Conservation (phyloP, 2,113 vertebrate species). For the Ginglymostoma cirratum region DNA sequence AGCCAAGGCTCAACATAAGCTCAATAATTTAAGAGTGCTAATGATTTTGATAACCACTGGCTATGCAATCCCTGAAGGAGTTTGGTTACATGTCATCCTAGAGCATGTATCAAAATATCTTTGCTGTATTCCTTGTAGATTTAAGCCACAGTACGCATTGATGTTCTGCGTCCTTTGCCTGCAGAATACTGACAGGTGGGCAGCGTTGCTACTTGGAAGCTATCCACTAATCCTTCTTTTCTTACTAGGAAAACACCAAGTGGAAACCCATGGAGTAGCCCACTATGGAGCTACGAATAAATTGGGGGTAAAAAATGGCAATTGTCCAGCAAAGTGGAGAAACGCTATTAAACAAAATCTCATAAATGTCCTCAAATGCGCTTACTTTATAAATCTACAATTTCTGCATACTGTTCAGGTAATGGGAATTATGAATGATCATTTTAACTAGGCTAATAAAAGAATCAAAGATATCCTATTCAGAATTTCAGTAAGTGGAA, state of each 20-base stretch:
- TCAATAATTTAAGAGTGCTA: background rate
- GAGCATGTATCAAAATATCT: background rate
- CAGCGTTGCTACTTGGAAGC: background rate
- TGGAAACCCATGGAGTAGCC: background rate
- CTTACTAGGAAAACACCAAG: background rate
- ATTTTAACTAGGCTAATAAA: background rate
- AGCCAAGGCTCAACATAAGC: background rate
- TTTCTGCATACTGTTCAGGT: background rate
- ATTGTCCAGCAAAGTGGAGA: background rate
- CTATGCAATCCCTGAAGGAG: background rate
- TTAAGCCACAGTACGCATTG: background rate
- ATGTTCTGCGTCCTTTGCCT: background rate
- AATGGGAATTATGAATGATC: background rate
- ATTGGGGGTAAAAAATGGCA: background rate
- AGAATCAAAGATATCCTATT: background rate
- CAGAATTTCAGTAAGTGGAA: background rate
- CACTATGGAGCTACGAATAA: background rate
- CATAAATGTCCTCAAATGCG: background rate
- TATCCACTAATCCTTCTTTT: background rate
- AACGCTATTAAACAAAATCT: background rate
- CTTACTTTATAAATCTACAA: background rate
- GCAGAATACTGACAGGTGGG: conserved; percentile 1
- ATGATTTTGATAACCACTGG: background rate
- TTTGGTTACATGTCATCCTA: background rate
- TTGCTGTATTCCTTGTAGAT: background rate